Evolutionary conservation across 2,888 invertebrate species (phyloP), one percentile per base, ranked within the genome.

Genomic region (Ganaspis brasiliensis): DNA sequence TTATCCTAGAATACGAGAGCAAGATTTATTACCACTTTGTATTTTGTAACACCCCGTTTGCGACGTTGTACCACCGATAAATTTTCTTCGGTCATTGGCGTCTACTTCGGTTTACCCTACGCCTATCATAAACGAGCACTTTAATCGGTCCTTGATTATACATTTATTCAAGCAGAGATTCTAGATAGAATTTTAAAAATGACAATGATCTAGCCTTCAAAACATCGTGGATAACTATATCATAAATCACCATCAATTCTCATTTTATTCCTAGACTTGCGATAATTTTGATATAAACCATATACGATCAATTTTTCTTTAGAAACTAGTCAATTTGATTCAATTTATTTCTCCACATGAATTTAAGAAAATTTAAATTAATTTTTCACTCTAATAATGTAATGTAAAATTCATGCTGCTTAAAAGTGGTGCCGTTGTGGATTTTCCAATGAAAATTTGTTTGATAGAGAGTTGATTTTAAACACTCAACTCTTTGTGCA

Each of bases 11-110:
- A 63, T 63, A 63, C 9, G 52, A 52, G 52, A 52, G 19, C 5
- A 63, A 63, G 61, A 63, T 40, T 63, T 63, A 63, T 63, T 37
- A 21, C 61, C 61, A 35, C 61, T 35, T 63, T 63, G 61, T 63
- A 63, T 40, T 37, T 63, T 63, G 61, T 63, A 63, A 63, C 61
- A 63, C 61, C 61, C 19, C 61, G 61, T 63, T 63, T 37, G 19
- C 61, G 19, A 37, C 37, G 37, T 37, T 37, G 37, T 40, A 40
- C 16, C 19, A 14, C 19, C 19, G 37, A 40, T 63, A 40, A 63
- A 37, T 63, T 35, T 37, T 40, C 61, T 37, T 35, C 19, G 14
- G 37, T 37, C 61, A 61, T 37, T 63, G 61, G 37, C 52, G 19
- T 52, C 52, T 19, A 52, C 52, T 52, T 37, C 19, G 21, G 37